Evolutionary conservation across 1,140 invertebrate species (phyloP).

Genomic region (Papilio glaucus): DNA sequence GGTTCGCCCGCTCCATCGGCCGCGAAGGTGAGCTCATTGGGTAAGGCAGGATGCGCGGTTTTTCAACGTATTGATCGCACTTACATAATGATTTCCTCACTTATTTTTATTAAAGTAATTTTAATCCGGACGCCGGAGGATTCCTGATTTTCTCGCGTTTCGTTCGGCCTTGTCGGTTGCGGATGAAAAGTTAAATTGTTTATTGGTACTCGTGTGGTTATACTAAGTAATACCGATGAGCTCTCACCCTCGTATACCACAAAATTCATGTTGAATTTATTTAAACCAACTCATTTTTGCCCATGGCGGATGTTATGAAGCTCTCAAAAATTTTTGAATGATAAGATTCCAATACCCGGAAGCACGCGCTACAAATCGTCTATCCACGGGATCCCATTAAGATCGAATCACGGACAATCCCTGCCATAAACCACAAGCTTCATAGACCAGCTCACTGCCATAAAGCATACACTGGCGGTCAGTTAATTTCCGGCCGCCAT

Average conservation of each 20-base stretch:
- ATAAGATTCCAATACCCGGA: too few species aligned
- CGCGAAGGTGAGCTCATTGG: not conserved
- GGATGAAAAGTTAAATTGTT: slow-evolving; percentile 6
- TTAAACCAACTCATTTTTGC: too few species aligned
- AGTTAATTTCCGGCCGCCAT: slow-evolving; percentile 24
- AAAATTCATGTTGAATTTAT: too few species aligned
- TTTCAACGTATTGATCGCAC: slow-evolving; percentile 10
- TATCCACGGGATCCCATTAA: not conserved
- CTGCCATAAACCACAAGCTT: not conserved
- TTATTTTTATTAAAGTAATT: slow-evolving; percentile 13
- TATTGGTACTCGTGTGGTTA: not conserved
- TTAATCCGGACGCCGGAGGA: not conserved
- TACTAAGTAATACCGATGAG: not conserved
- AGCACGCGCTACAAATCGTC: not conserved
- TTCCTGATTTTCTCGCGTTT: slow-evolving; percentile 18
- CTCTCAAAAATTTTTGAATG: not conserved
- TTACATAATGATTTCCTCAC: slow-evolving; percentile 23
- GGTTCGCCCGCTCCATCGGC: slow-evolving; percentile 12
- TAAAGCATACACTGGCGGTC: slow-evolving; percentile 10
- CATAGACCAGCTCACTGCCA: not conserved
- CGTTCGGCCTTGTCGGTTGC: not conserved
- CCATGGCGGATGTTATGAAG: too few species aligned
- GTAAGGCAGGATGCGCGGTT: slow-evolving; percentile 10
- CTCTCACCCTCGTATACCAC: too few species aligned
- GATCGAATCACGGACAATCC: not conserved